phyloP scores from a whole-genome alignment of 2,797 vertebrate genomes.

The Jordanella pulchra region DNA sequence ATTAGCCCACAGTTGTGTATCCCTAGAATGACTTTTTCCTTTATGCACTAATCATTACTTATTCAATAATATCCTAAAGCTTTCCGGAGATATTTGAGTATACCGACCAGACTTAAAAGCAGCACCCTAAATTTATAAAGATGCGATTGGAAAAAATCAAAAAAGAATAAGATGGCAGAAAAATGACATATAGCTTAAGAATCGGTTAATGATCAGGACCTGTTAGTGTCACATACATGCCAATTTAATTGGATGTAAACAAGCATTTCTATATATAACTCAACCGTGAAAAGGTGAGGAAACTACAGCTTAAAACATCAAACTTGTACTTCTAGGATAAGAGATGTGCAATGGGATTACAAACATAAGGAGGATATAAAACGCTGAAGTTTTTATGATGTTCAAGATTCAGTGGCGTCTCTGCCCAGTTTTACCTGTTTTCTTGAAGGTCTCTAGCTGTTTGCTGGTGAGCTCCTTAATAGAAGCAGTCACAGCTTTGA shows the following conservation, averaged over 20 bases:
- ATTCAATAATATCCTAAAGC: too few species aligned
- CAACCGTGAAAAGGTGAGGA: background rate
- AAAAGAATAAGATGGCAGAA: background rate
- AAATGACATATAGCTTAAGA: background rate
- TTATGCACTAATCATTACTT: too few species aligned
- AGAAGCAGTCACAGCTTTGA: slow-evolving; percentile 86
- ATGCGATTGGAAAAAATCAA: background rate
- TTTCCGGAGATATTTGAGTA: too few species aligned
- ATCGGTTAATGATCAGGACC: background rate
- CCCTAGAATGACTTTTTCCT: too few species aligned
- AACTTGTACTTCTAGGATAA: background rate
- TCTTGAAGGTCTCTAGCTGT: slow-evolving; percentile 91
- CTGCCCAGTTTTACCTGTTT: slow-evolving; percentile 78
- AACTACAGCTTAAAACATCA: background rate
- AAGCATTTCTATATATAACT: background rate
- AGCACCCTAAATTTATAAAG: background rate
- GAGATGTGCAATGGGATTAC: background rate
- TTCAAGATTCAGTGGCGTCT: background rate
- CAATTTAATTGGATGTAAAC: background rate
- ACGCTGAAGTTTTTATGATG: background rate
- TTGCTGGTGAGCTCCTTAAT: slow-evolving; percentile 91
- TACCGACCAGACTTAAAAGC: background rate
- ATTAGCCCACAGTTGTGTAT: too few species aligned
- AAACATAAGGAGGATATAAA: background rate
- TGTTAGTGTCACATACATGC: background rate